phyloP scores from a whole-genome alignment of 2,888 invertebrate genomes.

The Hypsopygia costalis region DNA sequence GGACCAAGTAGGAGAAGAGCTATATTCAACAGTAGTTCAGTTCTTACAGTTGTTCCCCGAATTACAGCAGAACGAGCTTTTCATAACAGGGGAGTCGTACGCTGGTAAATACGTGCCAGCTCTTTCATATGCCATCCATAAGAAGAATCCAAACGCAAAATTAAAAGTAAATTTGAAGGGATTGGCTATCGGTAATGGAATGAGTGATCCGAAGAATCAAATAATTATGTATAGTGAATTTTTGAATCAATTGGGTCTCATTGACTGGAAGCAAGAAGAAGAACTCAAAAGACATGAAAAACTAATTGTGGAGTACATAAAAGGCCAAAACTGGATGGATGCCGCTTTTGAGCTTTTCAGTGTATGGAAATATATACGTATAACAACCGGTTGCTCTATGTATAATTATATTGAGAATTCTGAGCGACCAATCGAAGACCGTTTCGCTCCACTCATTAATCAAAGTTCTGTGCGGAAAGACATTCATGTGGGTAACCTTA shows the following conservation, averaged over 20 bases:
- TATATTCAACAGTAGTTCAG: constrained; percentile 80
- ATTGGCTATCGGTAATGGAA: constrained; percentile 74
- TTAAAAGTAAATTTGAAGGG: constrained; percentile 75
- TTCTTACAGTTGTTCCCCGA: constrained; percentile 81
- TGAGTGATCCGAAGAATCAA: constrained; percentile 73
- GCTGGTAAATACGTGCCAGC: constrained; percentile 80
- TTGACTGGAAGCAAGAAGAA: constrained; percentile 81
- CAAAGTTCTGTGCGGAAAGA: not conserved
- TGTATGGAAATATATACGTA: too few species aligned
- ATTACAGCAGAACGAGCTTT: constrained; percentile 75
- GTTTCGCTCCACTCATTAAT: not conserved
- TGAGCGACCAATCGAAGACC: constrained; percentile 48
- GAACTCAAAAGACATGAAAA: constrained; percentile 75
- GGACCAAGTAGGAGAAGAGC: constrained; percentile 73
- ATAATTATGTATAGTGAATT: constrained; percentile 66
- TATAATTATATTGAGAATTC: too few species aligned
- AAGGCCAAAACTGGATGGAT: constrained; percentile 68
- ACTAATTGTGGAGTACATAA: not conserved
- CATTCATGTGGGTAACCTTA: not conserved
- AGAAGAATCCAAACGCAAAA: constrained; percentile 63
- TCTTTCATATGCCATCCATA: constrained; percentile 71
- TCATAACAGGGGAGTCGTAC: constrained; percentile 82
- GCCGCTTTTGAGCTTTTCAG: too few species aligned
- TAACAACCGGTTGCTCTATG: too few species aligned
- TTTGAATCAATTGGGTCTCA: constrained; percentile 71